A percentile compares a stretch with the other conserved stretches of the same genome.
These are phyloP conservation scores for Prunella fulvescens DNA, from an alignment of 2,113 vertebrate species.

Conservation along the genomic window DNA sequence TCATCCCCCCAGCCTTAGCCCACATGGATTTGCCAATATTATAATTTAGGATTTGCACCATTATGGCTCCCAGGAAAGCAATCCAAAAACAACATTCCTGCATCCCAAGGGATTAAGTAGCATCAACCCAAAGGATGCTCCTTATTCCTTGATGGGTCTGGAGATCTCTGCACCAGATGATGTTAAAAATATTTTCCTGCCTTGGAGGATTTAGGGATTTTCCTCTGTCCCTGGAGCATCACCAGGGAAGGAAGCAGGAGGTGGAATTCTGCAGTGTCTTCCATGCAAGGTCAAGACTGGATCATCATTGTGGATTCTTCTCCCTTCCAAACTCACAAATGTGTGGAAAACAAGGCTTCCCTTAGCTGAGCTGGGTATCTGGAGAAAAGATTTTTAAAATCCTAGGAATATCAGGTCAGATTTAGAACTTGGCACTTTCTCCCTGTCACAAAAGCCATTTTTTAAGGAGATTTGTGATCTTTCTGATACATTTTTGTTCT, in stretches of 20 bases:
- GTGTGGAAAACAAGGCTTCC: background rate
- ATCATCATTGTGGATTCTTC: background rate
- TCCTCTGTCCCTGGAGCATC: background rate
- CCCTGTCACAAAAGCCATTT: background rate
- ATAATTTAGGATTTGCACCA: background rate
- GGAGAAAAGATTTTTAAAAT: fast-evolving
- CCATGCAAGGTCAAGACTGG: background rate
- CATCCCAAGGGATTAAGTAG: background rate
- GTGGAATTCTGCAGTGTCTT: background rate
- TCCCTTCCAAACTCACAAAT: background rate
- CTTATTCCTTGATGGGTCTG: background rate
- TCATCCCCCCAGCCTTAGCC: background rate
- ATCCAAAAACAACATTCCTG: background rate
- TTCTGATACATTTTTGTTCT: background rate
- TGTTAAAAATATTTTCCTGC: background rate
- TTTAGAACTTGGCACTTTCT: background rate
- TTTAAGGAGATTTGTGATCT: background rate
- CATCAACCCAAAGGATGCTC: background rate
- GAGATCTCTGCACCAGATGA: background rate
- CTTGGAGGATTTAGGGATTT: background rate
- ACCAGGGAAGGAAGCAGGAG: background rate
- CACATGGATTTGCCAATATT: fast-evolving
- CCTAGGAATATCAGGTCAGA: background rate
- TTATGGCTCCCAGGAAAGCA: fast-evolving
- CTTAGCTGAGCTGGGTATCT: background rate